Evolutionary conservation across 1,140 invertebrate species (phyloP).

Genomic region (Phortica variegata): DNA sequence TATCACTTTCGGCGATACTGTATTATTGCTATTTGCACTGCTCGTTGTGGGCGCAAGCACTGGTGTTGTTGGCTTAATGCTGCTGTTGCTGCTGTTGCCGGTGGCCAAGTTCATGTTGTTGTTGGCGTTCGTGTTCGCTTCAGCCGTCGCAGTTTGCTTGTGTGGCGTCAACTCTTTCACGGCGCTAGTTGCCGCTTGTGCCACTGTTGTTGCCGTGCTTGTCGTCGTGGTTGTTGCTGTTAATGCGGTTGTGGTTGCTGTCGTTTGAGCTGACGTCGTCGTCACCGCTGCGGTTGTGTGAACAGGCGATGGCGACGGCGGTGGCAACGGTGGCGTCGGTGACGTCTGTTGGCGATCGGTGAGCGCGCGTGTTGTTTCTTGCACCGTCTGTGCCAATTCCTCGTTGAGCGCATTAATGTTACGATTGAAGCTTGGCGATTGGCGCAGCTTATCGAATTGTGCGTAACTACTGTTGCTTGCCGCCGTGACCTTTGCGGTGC

Average conservation of each 20-base stretch:
- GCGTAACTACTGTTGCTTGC: conserved; percentile 18
- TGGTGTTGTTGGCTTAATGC: neutral
- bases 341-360: conserved; percentile 44
- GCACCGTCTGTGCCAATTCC: conserved; percentile 47
- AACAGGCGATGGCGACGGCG: neutral
- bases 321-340: conserved; percentile 17
- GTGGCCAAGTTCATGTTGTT: neutral
- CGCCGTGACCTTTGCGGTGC: neutral
- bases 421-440: conserved; percentile 55
- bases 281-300: too few species aligned
- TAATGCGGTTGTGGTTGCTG: too few species aligned
- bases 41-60: neutral
- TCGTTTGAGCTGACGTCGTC: too few species aligned
- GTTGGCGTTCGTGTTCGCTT: too few species aligned
- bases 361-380: conserved; percentile 44
- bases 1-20: conserved; percentile 5
- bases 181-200: neutral
- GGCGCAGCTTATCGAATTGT: conserved; percentile 48
- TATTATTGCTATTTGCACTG: conserved; percentile 4
- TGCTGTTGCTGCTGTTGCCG: conserved; percentile 7
- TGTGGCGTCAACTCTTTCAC: too few species aligned
- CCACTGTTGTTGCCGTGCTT: neutral
- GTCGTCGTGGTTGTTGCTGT: neutral
- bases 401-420: conserved; percentile 49
- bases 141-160: too few species aligned